phyloP scores from a whole-genome alignment of 2,797 vertebrate species.

The Hephaestus fuliginosus region DNA sequence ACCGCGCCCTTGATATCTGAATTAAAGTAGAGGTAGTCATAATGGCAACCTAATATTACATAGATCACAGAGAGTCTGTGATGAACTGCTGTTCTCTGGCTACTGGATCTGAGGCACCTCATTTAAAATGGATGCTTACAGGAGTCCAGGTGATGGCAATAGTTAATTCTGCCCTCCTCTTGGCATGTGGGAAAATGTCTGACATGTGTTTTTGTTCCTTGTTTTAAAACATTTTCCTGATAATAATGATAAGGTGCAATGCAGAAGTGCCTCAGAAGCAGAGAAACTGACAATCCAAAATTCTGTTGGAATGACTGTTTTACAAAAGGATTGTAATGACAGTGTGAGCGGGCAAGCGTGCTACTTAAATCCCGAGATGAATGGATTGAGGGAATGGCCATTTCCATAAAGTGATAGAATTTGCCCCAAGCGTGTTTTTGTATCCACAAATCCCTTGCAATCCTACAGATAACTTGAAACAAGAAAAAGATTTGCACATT shows the following conservation, averaged over 20 bases:
- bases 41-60: not conserved
- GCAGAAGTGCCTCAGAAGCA: conserved; percentile 7
- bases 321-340: conserved; percentile 61
- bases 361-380: conserved; percentile 70
- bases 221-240: conserved; percentile 47
- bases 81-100: conserved; percentile 36
- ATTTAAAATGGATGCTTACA: conserved; percentile 53
- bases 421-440: conserved; percentile 61
- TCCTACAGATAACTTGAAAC: conserved; percentile 64
- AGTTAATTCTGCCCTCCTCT: conserved; percentile 64
- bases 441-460: conserved; percentile 68
- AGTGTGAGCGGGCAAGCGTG: conserved; percentile 48
- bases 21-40: conserved; percentile 17
- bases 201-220: conserved; percentile 62
- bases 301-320: conserved; percentile 30
- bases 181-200: conserved; percentile 63
- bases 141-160: conserved; percentile 49
- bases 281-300: conserved; percentile 28
- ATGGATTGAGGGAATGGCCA: conserved; percentile 64
- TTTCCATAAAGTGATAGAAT: conserved; percentile 77
- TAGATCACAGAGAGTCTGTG: conserved; percentile 47
- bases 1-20: conserved; percentile 6
- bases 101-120: conserved; percentile 13
- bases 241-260: conserved; percentile 44
- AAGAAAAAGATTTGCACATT: conserved; percentile 55